Conservation (phyloP, 2,888 invertebrate genomes). For the Eristalinus sepulchralis region DNA sequence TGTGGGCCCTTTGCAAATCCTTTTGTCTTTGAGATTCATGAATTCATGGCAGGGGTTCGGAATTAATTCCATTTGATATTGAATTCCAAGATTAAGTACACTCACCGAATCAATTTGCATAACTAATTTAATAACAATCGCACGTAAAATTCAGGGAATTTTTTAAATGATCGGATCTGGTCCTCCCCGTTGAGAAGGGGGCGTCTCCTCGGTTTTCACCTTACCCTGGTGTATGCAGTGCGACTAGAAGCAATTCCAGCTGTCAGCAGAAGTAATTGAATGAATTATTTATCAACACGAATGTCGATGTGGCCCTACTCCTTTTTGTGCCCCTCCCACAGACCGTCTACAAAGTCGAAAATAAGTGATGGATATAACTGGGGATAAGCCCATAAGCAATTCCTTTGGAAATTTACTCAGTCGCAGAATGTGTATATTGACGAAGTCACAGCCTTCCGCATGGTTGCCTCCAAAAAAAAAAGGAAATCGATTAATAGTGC, state of each 20-base stretch:
- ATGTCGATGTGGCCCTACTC: neutral
- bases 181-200: neutral
- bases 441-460: constrained; percentile 21
- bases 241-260: constrained; percentile 6
- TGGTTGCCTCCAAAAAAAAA: neutral
- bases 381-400: neutral
- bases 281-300: constrained; percentile 37
- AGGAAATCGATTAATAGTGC: constrained; percentile 25
- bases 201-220: neutral
- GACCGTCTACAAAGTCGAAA: neutral
- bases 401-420: neutral
- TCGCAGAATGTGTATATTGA: too few relatives aligned
- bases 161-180: neutral
- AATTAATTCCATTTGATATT: neutral
- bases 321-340: neutral
- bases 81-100: neutral
- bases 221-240: neutral
- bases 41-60: neutral
- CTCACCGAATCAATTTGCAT: neutral
- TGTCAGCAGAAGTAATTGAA: constrained; percentile 31
- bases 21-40: neutral
- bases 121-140: constrained; percentile 8
- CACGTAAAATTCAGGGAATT: neutral
- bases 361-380: neutral
- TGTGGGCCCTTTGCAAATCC: neutral